A percentile compares a stretch with the other conserved stretches of the same genome.
Evolutionary conservation across 2,888 invertebrate genomes (phyloP).

Genomic region (Papilio elwesi): DNA sequence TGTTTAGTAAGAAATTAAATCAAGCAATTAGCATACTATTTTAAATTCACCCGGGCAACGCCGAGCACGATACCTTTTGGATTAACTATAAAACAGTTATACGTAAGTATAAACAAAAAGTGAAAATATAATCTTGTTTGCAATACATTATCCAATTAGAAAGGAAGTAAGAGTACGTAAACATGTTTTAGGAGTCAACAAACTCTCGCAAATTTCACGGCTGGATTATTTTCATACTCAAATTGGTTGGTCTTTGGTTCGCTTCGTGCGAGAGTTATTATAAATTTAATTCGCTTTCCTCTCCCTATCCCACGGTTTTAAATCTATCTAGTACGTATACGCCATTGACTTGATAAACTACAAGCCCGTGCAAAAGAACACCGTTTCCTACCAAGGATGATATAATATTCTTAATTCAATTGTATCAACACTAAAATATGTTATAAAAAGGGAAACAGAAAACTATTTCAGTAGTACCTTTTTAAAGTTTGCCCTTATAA

Average conservation of each 20-base stretch:
- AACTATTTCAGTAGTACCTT: too few species aligned
- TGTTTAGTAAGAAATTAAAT: too few species aligned
- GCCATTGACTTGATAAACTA: too few species aligned
- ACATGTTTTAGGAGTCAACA: conserved; percentile 1
- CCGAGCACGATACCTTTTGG: too few species aligned
- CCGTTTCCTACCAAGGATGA: too few species aligned
- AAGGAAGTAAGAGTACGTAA: conserved; percentile 15
- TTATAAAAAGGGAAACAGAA: too few species aligned
- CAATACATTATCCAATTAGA: conserved; percentile 13
- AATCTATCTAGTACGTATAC: background rate
- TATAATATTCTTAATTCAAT: too few species aligned
- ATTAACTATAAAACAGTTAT: background rate
- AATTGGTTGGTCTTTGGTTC: background rate
- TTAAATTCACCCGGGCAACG: too few species aligned
- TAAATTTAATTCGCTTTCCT: conserved; percentile 1
- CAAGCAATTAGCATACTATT: too few species aligned
- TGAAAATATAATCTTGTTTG: conserved; percentile 13
- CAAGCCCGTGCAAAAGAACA: too few species aligned
- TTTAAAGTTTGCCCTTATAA: too few species aligned
- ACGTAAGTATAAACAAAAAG: background rate
- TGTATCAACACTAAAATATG: too few species aligned
- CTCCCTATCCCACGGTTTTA: conserved; percentile 17
- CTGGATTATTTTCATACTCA: conserved; percentile 4
- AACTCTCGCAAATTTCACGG: conserved; percentile 14
- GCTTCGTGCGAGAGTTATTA: background rate